Base-by-base conservation (phyloP, 2,113 vertebrate genomes). In the Carassius carassius region DNA sequence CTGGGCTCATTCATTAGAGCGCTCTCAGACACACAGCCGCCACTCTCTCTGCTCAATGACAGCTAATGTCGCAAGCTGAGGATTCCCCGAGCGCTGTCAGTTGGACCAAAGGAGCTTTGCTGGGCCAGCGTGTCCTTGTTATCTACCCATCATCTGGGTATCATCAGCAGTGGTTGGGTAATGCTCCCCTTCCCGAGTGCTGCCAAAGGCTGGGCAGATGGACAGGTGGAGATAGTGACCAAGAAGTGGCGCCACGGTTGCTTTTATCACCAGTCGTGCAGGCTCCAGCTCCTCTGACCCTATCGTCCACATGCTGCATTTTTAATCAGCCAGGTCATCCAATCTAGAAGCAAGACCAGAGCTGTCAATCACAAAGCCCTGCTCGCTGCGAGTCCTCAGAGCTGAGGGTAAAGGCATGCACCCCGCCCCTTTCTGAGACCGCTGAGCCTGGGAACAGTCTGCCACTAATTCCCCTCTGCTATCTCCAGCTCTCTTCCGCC, bases 151-250 rank as follows among this genome's bases (percentile, higher is more conserved):
- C 87, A 81, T 80, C 84, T 82, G 70, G 85, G 87, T 92, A 87
- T 88, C 84, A 14, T 19, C 86, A 89, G 87, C 89, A 87, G 86
- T 11, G 87, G 90, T 77, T 86, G 81, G 84, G 78, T 82, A 86
- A 86, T 82, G 92, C 90, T 84, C 69, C 84, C 79, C 84, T 80
- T 89, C 87, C 91, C 89, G 89, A 92, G 92, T 88, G 91, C 85
- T 92, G 92, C 92, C 86, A 87, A 90, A 84, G 89, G 91, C 90
- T 88, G 88, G 90, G 88, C 91, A 95, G 94, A 95, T 92, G 92
- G 93, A 93, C 93, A 96, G 94, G 93, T 93, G 92, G 94, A 93
- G 93, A 94, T 92, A 93, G 88, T 89, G 92, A 90, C 91, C 89
- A 90, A 92, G 90, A 94, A 91, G 86, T 93, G 92, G 93, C 88